Conservation (phyloP, 1,140 invertebrate species). For the Drosophila hydei region DNA sequence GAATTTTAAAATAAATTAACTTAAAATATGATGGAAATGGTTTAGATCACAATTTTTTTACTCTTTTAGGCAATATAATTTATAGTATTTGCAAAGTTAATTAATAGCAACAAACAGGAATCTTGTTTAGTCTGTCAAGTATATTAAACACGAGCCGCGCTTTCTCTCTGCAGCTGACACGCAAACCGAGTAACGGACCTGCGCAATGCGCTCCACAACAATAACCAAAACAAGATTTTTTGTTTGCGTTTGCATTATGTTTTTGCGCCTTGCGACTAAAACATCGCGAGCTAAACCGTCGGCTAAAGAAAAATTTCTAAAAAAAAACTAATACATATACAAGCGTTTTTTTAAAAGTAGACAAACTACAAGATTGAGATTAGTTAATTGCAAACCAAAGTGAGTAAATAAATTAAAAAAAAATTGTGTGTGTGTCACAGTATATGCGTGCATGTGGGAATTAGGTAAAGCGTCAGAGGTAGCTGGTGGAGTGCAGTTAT, state of each 20-base stretch:
- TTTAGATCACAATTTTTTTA: neutral
- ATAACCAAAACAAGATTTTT: conserved; percentile 52
- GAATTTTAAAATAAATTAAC: neutral
- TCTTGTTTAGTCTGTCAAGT: neutral
- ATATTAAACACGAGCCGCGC: conserved; percentile 14
- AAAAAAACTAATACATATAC: conserved; percentile 1
- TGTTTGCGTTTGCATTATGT: conserved; percentile 43
- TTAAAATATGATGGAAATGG: neutral
- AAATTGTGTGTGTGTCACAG: conserved; percentile 7
- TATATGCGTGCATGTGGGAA: conserved; percentile 3
- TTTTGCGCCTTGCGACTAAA: conserved; percentile 45
- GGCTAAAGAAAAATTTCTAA: conserved; percentile 5
- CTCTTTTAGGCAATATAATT: neutral
- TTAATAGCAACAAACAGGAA: neutral
- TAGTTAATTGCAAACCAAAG: conserved; percentile 29
- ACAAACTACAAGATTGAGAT: conserved; percentile 24
- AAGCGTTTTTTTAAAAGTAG: conserved; percentile 18
- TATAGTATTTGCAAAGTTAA: neutral
- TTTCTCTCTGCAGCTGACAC: neutral
- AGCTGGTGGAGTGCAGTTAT: conserved; percentile 54
- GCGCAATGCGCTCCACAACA: conserved; percentile 42
- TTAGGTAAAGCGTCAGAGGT: conserved; percentile 4
- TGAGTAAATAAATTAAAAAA: conserved; percentile 27
- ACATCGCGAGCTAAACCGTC: conserved; percentile 20
- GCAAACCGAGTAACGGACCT: conserved; percentile 38